Conservation (phyloP, 1,140 invertebrate species). For the Kradibia gibbosae region DNA sequence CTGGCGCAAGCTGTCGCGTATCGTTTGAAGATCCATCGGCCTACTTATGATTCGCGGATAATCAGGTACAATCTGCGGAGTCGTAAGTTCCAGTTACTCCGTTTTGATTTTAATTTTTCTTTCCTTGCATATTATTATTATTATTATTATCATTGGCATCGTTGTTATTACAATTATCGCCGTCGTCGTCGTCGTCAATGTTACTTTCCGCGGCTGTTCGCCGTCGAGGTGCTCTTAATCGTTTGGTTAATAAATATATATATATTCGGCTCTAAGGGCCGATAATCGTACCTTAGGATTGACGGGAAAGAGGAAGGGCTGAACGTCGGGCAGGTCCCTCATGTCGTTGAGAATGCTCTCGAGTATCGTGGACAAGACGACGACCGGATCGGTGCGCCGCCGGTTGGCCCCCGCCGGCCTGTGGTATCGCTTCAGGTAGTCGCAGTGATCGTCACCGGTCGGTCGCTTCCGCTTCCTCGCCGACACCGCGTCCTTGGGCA, state of each 20-base stretch:
- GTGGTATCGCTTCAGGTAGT: slow-evolving; percentile 92
- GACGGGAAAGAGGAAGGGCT: slow-evolving; percentile 95
- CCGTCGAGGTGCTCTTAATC: too few relatives aligned
- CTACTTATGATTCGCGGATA: slow-evolving; percentile 93
- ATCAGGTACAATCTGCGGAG: slow-evolving; percentile 84
- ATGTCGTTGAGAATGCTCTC: slow-evolving; percentile 96
- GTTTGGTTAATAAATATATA: too few relatives aligned
- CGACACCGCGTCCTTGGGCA: slow-evolving; percentile 82
- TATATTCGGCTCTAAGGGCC: too few relatives aligned
- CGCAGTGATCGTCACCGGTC: slow-evolving; percentile 86
- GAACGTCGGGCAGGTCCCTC: slow-evolving; percentile 91
- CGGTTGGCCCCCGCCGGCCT: slow-evolving; percentile 86
- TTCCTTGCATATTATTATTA: not conserved
- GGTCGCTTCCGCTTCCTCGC: slow-evolving; percentile 79
- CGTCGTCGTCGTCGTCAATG: too few relatives aligned
- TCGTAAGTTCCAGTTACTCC: too few relatives aligned
- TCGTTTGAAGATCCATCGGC: slow-evolving; percentile 98
- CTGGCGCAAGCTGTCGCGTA: slow-evolving; percentile 91
- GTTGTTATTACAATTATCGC: too few relatives aligned
- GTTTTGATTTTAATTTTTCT: not conserved
- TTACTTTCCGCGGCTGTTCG: too few relatives aligned
- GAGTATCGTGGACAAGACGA: slow-evolving; percentile 93
- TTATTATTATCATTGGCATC: too few relatives aligned
- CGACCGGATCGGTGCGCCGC: slow-evolving; percentile 95
- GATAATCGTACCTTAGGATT: slow-evolving; percentile 83